Evolutionary conservation across 2,797 vertebrate species (phyloP), one percentile per base, ranked within the genome.

Genomic region (Falco concolor): DNA sequence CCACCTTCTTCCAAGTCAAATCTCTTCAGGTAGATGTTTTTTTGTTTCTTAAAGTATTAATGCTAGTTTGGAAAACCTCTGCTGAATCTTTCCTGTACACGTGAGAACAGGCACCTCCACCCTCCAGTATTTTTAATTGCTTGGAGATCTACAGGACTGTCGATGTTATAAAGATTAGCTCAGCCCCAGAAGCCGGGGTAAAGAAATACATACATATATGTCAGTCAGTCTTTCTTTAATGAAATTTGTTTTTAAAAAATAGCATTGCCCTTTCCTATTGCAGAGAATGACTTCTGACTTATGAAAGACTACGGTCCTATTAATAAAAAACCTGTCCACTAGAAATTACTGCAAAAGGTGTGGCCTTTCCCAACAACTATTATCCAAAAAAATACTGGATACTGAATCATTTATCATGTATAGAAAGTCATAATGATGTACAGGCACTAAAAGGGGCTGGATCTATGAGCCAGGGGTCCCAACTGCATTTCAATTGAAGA

Each of bases 121-220:
- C 96, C 94, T 90, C 68, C 81, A 84, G 93, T 6, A 77, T 93
- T 91, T 87, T 93, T 92, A 96, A 94, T 96, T 82, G 68, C 90
- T 70, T 97, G 67, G 84, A 93, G 81, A 93, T 91, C 80, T 87
- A 20, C 22, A 72, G 69, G 54, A 69, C 60, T 93, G 91, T 91
- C 95, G 87, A 87, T 92, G 90, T 64, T 92, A 64, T 69, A 79
- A 91, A 90, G 56, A 90, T 76, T 81, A 86, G 70, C 79, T 89
- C 73, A 88, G 70, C 90, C 68, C 79, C 73, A 88, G 86, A 76
- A 93, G 80, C 65, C 56, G 25, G 38, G 44, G 47, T 56, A 44
- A 19, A 44, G 36, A 70, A 74, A 87, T 52, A 84, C 90, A 87
- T 49, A 54, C 34, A 36, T 19, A 28, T 8, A 38, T 81, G 87